Conservation (phyloP, 2,113 vertebrate species). For the Myocastor coypus region DNA sequence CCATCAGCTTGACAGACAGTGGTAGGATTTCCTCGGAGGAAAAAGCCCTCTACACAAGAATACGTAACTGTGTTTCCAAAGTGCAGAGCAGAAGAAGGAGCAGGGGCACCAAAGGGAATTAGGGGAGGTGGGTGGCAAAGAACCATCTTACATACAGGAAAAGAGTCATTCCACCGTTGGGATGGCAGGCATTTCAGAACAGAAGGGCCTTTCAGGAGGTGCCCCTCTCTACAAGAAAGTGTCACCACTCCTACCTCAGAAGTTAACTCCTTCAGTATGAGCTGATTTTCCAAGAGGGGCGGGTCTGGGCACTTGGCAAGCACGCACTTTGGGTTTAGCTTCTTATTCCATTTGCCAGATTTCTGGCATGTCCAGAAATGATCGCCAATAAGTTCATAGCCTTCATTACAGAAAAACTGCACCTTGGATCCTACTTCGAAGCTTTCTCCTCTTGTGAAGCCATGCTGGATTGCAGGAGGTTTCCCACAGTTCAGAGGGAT, state of each 20-base stretch:
- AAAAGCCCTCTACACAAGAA: conserved; percentile 94
- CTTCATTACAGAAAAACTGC: conserved; percentile 94
- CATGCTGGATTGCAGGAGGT: conserved; percentile 91
- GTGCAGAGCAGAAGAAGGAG: conserved; percentile 84
- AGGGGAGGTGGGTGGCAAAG: conserved; percentile 92
- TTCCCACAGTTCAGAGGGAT: conserved; percentile 93
- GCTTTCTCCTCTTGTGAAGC: conserved; percentile 89
- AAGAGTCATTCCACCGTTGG: conserved; percentile 96
- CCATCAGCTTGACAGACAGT: conserved; percentile 91
- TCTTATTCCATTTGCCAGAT: conserved; percentile 94
- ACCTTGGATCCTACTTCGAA: conserved; percentile 94
- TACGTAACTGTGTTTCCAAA: conserved; percentile 92
- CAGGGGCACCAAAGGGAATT: conserved; percentile 91
- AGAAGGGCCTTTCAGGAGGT: conserved; percentile 90
- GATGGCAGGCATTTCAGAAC: conserved; percentile 92
- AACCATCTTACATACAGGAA: conserved; percentile 94
- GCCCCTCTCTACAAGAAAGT: conserved; percentile 95
- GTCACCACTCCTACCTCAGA: conserved; percentile 90
- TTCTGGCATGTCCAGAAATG: conserved; percentile 94
- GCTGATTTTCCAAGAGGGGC: conserved; percentile 93
- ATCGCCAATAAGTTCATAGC: conserved; percentile 94
- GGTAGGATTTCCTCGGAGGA: conserved; percentile 87
- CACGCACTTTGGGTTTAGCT: conserved; percentile 89
- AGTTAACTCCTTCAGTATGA: conserved; percentile 91
- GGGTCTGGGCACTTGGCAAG: conserved; percentile 95